Percentiles rank a stretch among this genome's conserved stretches.
phyloP scores from a whole-genome alignment of 2,113 vertebrate genomes.

The Onychostoma macrolepis region DNA sequence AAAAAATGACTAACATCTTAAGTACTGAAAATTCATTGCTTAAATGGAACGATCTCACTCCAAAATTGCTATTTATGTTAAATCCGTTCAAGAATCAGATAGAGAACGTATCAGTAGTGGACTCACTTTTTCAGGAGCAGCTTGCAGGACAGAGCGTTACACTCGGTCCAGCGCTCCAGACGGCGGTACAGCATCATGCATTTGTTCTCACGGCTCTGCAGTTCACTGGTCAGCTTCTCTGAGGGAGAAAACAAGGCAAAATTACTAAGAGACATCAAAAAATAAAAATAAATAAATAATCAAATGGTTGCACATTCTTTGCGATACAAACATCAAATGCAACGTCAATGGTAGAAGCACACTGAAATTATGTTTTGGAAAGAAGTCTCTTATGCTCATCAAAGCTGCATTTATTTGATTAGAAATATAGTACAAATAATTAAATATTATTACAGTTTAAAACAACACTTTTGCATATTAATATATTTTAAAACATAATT shows the following conservation, averaged over 20 bases:
- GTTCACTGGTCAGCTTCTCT: constrained; percentile 98
- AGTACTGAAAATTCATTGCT: background rate
- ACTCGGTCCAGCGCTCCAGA: constrained; percentile 91
- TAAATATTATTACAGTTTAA: too few species aligned
- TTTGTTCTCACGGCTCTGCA: constrained; percentile 95
- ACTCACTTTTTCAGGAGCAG: constrained; percentile 95
- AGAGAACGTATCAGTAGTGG: background rate
- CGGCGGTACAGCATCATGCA: constrained; percentile 96
- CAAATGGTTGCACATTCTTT: background rate
- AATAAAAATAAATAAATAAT: background rate
- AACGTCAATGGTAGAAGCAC: background rate
- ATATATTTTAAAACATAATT: too few species aligned
- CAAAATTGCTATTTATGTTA: background rate
- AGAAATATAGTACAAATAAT: too few species aligned
- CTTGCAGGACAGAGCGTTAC: constrained; percentile 88
- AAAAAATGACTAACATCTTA: background rate
- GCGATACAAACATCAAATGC: background rate
- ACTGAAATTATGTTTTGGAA: background rate
- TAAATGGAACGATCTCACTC: background rate
- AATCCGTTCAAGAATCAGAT: background rate
- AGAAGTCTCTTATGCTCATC: too few species aligned
- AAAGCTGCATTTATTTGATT: too few species aligned
- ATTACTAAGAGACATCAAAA: background rate
- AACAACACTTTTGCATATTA: too few species aligned
- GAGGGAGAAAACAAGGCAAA: constrained; percentile 52